Percentiles rank a stretch among this genome's conserved stretches.
Evolutionary conservation across 1,140 invertebrate species (phyloP).

Genomic region (Brachystomella parvula): DNA sequence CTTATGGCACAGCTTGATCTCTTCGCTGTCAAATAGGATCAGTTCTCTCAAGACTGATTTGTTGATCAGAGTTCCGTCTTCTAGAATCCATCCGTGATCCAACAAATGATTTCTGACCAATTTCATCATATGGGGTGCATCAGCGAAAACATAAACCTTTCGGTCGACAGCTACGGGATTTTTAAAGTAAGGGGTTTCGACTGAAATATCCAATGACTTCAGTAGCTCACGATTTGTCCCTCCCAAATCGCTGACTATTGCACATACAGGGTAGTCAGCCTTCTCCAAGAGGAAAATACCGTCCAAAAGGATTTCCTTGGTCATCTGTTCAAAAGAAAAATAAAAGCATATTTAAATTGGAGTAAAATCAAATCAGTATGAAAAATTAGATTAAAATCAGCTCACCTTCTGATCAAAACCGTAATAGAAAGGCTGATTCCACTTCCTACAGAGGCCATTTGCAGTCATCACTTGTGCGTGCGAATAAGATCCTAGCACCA

Average conservation of each 20-base stretch:
- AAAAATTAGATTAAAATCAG: no score
- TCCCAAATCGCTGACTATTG: constrained; percentile 17
- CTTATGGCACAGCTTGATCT: not conserved
- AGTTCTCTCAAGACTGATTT: not conserved
- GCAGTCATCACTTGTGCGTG: constrained; percentile 31
- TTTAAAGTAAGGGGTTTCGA: not conserved
- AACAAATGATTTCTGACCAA: constrained; percentile 21
- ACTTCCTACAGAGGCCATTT: constrained; percentile 18
- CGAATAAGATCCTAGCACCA: constrained; percentile 19
- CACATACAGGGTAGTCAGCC: constrained; percentile 10
- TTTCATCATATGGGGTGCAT: constrained; percentile 19
- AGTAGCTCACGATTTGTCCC: constrained; percentile 13
- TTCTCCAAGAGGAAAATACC: constrained; percentile 19
- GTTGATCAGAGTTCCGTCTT: not conserved
- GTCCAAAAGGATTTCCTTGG: constrained; percentile 1
- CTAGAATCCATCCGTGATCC: constrained; percentile 15
- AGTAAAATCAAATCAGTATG: no score
- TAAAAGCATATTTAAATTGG: no score
- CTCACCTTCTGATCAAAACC: no score
- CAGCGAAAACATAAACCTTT: constrained; percentile 18
- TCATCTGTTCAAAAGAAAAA: constrained; percentile 20
- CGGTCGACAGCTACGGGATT: constrained; percentile 17
- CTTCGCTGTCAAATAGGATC: not conserved
- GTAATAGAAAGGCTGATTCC: constrained; percentile 31
- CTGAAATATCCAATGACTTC: constrained; percentile 10